Evolutionary conservation across 2,797 vertebrate genomes (phyloP).

Genomic region (Amniataba percoides): DNA sequence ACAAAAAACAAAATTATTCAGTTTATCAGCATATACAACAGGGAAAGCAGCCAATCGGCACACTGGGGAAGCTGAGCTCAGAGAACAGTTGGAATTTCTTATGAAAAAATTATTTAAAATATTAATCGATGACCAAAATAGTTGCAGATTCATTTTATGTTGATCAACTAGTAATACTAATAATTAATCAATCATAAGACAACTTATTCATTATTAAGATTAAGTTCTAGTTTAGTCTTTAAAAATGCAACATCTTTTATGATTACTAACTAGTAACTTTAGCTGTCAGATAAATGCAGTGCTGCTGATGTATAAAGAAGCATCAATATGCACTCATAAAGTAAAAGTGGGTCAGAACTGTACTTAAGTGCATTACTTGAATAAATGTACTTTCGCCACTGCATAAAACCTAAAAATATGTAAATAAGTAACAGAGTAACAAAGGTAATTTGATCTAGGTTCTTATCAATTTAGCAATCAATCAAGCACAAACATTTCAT

Average conservation of each 20-base stretch:
- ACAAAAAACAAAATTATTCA: neutral
- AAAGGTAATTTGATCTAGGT: neutral
- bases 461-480: neutral
- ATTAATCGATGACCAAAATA: neutral
- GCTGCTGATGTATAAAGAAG: neutral
- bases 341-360: neutral
- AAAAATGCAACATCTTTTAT: neutral
- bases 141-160: neutral
- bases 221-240: neutral
- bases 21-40: neutral
- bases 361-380: neutral
- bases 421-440: neutral
- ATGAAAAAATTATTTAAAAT: neutral
- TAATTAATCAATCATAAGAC: neutral
- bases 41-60: neutral
- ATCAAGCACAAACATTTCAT: constrained; percentile 23
- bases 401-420: neutral
- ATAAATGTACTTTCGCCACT: neutral
- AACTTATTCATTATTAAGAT: neutral
- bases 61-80: neutral
- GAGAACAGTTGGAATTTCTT: neutral
- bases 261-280: neutral
- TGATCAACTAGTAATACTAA: neutral
- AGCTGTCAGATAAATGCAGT: neutral
- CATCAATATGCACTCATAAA: neutral